phyloP scores from a whole-genome alignment of 2,113 vertebrate species.

The Leptocoma aspasia region DNA sequence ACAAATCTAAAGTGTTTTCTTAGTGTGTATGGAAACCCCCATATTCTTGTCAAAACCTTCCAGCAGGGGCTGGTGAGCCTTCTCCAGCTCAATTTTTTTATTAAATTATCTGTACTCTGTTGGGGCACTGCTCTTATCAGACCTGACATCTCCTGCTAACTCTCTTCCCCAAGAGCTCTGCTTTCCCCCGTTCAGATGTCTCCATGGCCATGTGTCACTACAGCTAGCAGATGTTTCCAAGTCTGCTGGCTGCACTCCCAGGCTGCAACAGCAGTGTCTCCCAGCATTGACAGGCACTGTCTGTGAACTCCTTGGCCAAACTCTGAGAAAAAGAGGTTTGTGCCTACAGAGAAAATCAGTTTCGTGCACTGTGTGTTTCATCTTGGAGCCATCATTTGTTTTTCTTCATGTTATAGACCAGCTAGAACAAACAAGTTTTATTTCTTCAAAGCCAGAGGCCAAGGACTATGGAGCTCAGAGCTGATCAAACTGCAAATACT shows the following conservation, averaged over 20 bases:
- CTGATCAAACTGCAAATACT: slow-evolving; percentile 36
- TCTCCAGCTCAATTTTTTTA: background rate
- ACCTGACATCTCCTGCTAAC: background rate
- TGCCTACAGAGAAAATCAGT: slow-evolving; percentile 26
- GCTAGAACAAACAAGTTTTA: slow-evolving; percentile 43
- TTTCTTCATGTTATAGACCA: background rate
- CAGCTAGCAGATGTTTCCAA: slow-evolving; percentile 55
- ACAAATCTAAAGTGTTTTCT: background rate
- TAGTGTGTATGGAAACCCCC: background rate
- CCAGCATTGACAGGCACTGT: slow-evolving; percentile 42
- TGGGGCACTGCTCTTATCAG: background rate
- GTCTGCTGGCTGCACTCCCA: slow-evolving; percentile 56
- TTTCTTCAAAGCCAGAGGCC: slow-evolving; percentile 50
- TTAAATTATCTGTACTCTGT: background rate
- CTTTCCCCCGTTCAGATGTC: background rate
- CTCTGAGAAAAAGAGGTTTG: slow-evolving; percentile 38
- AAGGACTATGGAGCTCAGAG: background rate
- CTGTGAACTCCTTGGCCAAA: slow-evolving; percentile 53
- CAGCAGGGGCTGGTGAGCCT: background rate
- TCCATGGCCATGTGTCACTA: background rate
- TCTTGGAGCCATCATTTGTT: slow-evolving; percentile 43
- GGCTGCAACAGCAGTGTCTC: slow-evolving; percentile 32
- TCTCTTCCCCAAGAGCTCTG: background rate
- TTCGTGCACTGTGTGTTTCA: slow-evolving; percentile 16
- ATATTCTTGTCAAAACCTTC: background rate